Conservation (phyloP, 2,113 vertebrate genomes). For the Telmatochromis sp. region DNA sequence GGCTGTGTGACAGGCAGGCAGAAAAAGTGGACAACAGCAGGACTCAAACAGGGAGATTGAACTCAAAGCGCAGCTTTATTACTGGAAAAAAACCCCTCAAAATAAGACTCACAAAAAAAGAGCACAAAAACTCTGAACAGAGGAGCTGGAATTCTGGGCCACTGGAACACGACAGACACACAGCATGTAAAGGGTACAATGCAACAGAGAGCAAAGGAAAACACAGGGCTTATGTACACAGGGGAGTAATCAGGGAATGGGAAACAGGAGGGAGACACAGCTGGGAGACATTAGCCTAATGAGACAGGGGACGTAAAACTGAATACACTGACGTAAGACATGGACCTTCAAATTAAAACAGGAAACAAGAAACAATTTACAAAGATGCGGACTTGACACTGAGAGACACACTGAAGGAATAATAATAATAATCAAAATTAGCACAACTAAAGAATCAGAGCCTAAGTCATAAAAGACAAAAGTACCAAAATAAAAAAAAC, state of each 20-base stretch:
- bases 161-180: neutral
- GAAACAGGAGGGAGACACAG: neutral
- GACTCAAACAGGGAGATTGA: neutral
- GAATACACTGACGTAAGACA: neutral
- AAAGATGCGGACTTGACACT: neutral
- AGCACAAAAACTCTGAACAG: neutral
- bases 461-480: neutral
- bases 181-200: neutral
- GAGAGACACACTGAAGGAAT: neutral
- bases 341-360: neutral
- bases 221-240: neutral
- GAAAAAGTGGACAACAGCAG: neutral
- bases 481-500: neutral
- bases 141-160: neutral
- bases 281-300: neutral
- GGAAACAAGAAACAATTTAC: neutral
- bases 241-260: neutral
- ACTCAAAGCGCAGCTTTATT: neutral
- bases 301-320: neutral
- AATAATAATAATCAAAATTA: neutral
- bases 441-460: neutral
- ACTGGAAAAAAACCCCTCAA: rapidly evolving
- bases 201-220: neutral
- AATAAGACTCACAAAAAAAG: neutral
- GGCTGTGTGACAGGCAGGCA: neutral